Evolutionary conservation across 2,113 vertebrate genomes (phyloP).

Genomic region (Pandion haliaetus): DNA sequence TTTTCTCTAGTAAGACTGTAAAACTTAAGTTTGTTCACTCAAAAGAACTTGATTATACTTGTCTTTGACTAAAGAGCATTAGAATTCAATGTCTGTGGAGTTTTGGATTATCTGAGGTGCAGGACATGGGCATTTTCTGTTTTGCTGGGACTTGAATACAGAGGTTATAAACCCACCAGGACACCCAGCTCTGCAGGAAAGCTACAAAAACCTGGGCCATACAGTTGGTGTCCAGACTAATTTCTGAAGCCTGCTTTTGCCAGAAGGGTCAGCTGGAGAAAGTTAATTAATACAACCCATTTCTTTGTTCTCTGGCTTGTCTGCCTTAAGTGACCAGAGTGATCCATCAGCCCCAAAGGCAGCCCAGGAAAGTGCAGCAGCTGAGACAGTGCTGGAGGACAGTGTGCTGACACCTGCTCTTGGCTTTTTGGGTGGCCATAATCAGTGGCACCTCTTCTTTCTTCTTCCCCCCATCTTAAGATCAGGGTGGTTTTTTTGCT

Average conservation of each 20-base stretch:
- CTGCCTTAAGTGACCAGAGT: not conserved
- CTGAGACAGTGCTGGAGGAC: not conserved
- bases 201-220: not conserved
- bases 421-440: not conserved
- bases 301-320: not conserved
- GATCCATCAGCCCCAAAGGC: not conserved
- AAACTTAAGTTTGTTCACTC: not conserved
- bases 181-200: not conserved
- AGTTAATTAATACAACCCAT: not conserved
- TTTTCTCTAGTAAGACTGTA: not conserved
- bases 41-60: not conserved
- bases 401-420: not conserved
- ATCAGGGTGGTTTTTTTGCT: not conserved
- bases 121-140: not conserved
- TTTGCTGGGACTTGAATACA: not conserved
- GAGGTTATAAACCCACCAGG: not conserved
- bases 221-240: not conserved
- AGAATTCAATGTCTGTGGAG: not conserved
- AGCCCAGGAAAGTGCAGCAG: not conserved
- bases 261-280: not conserved
- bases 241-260: not conserved
- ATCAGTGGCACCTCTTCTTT: not conserved
- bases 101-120: not conserved
- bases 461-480: not conserved
- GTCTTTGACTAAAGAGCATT: not conserved